phyloP scores from a whole-genome alignment of 2,888 invertebrate genomes.

The Mythimna loreyi region DNA sequence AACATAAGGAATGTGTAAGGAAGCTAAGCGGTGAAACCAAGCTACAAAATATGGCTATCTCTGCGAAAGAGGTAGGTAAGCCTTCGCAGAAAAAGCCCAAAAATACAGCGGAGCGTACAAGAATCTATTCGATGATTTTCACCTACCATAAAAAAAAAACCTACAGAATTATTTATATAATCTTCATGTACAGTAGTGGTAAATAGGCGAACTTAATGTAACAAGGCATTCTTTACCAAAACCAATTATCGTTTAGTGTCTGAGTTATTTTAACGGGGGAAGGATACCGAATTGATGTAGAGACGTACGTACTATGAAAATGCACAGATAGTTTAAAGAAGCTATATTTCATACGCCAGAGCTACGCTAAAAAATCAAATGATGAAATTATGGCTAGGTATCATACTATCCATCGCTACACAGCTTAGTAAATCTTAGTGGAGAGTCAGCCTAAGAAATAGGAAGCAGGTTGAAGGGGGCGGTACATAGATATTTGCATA shows the following conservation, averaged over 20 bases:
- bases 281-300: too few relatives aligned
- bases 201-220: too few relatives aligned
- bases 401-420: neutral
- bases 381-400: neutral
- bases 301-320: too few relatives aligned
- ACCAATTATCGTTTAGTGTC: too few relatives aligned
- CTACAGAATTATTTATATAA: too few relatives aligned
- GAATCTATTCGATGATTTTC: too few relatives aligned
- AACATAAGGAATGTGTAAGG: neutral
- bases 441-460: slow-evolving; percentile 17
- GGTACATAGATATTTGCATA: slow-evolving; percentile 61
- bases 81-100: neutral
- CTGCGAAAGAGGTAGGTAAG: neutral
- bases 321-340: too few relatives aligned
- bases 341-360: neutral
- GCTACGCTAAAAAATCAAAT: neutral
- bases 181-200: too few relatives aligned
- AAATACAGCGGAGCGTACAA: too few relatives aligned
- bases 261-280: too few relatives aligned
- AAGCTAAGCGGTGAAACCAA: neutral
- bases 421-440: neutral
- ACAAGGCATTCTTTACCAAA: too few relatives aligned
- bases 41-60: neutral
- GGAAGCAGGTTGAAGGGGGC: neutral
- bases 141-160: too few relatives aligned